Conservation (phyloP, 2,113 vertebrate species). For the Misgurnus mizolepis region DNA sequence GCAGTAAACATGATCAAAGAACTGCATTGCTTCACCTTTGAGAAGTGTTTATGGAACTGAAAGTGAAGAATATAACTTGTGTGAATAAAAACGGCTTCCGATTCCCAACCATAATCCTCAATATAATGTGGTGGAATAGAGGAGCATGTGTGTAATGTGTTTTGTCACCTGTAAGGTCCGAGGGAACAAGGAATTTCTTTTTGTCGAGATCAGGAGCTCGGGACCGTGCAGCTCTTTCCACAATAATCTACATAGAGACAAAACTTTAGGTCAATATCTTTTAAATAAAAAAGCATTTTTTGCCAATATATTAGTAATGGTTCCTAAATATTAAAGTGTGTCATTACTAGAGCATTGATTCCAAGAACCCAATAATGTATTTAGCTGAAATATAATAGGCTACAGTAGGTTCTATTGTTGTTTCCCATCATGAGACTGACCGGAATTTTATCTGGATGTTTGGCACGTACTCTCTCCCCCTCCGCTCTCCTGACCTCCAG, state of each 20-base stretch:
- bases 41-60: too few species aligned
- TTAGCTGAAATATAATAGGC: neutral
- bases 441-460: conserved; percentile 81
- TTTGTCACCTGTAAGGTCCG: conserved; percentile 90
- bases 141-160: neutral
- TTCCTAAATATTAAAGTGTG: neutral
- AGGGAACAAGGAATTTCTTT: conserved; percentile 96
- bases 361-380: neutral
- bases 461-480: conserved; percentile 77
- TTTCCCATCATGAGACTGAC: conserved; percentile 60
- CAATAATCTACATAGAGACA: conserved; percentile 83
- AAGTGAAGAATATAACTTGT: too few species aligned
- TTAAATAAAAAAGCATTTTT: too few species aligned
- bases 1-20: too few species aligned
- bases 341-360: neutral
- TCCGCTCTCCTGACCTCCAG: conserved; percentile 78
- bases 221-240: conserved; percentile 90
- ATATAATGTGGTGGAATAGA: neutral
- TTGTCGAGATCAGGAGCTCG: conserved; percentile 95
- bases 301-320: too few species aligned
- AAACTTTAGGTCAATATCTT: neutral
- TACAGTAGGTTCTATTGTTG: neutral
- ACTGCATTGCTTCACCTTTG: too few species aligned
- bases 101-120: too few species aligned
- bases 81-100: too few species aligned